Evolutionary conservation across 2,113 vertebrate genomes (phyloP).

Genomic region (Polypterus senegalus): DNA sequence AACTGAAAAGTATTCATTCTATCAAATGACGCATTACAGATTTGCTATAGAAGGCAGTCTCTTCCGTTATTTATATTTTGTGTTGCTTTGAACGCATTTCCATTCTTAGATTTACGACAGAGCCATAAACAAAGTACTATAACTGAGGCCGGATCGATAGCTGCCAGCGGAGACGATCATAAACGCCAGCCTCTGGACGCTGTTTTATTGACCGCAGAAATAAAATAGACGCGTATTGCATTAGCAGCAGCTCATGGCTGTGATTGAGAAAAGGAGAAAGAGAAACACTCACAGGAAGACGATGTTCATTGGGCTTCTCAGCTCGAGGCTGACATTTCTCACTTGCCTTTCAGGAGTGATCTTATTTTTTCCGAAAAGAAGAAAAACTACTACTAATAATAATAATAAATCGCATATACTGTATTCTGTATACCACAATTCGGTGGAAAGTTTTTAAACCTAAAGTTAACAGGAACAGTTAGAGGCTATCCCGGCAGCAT

Average conservation of each 20-base stretch:
- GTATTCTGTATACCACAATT: too few relatives aligned
- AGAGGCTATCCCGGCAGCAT: too few relatives aligned
- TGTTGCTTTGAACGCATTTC: slow-evolving; percentile 26
- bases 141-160: slow-evolving; percentile 31
- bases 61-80: slow-evolving; percentile 29
- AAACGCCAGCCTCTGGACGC: slow-evolving; percentile 25
- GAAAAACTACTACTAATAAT: too few relatives aligned
- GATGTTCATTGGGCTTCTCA: too few relatives aligned
- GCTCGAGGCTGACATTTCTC: too few relatives aligned
- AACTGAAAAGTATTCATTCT: slow-evolving; percentile 5
- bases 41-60: slow-evolving; percentile 22
- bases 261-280: neutral
- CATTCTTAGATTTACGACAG: slow-evolving; percentile 29
- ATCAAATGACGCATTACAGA: slow-evolving; percentile 23
- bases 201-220: slow-evolving; percentile 31
- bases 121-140: slow-evolving; percentile 23
- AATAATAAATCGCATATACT: too few relatives aligned
- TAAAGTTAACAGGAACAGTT: too few relatives aligned
- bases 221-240: slow-evolving; percentile 18
- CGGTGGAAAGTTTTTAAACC: too few relatives aligned
- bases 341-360: too few relatives aligned
- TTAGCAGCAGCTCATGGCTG: slow-evolving; percentile 3
- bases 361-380: too few relatives aligned
- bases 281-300: neutral
- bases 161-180: slow-evolving; percentile 23